These are phyloP conservation scores for Callitettix versicolor DNA, from an alignment of 1,140 invertebrate species.

Conservation along the genomic window DNA sequence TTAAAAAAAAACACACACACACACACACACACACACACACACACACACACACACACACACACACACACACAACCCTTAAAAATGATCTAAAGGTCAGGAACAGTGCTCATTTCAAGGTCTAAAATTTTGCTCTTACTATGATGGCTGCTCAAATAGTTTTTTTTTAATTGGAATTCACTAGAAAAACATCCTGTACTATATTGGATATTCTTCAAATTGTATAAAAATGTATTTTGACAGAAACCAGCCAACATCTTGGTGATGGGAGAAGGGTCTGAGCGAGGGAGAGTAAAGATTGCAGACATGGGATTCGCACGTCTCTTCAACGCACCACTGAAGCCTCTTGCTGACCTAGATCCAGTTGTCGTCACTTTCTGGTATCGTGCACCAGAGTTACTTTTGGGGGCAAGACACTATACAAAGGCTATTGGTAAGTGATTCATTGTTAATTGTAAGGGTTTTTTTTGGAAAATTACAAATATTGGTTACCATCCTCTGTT, in stretches of 20 bases:
- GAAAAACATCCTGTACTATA: no score
- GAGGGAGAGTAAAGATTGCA: constrained; percentile 96
- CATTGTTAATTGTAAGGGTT: not conserved
- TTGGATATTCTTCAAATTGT: no score
- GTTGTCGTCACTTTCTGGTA: constrained; percentile 99
- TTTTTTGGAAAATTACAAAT: not conserved
- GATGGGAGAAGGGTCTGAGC: constrained; percentile 96
- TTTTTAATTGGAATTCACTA: no score
- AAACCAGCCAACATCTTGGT: constrained; percentile 99
- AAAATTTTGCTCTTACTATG: no score
- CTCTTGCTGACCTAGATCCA: constrained; percentile 86
- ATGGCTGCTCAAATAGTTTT: no score
- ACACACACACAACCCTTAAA: no score
- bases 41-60: no score
- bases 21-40: no score
- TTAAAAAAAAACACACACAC: no score
- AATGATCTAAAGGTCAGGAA: no score
- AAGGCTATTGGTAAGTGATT: constrained; percentile 81
- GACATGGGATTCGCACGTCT: constrained; percentile 99
- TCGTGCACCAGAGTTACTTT: constrained; percentile 87
- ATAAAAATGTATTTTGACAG: no score
- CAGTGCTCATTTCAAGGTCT: no score
- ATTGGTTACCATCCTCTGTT: not conserved
- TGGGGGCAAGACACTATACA: constrained; percentile 96
- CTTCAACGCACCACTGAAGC: constrained; percentile 97